Conservation (phyloP, 2,797 vertebrate genomes). For the Forpus xanthops region DNA sequence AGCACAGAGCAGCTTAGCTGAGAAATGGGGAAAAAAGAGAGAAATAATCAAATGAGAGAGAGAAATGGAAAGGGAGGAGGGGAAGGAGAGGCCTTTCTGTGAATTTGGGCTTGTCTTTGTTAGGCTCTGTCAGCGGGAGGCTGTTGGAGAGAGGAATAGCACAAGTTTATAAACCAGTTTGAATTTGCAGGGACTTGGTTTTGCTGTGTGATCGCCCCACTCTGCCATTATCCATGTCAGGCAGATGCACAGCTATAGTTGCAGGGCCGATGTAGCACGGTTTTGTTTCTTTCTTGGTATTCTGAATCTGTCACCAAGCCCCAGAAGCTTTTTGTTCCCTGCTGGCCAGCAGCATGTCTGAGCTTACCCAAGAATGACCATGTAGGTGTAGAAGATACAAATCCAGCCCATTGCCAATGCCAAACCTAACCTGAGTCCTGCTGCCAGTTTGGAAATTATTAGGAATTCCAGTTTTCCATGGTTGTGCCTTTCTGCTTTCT, state of each 20-base stretch:
- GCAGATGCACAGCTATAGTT: neutral
- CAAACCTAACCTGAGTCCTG: neutral
- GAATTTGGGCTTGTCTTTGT: slow-evolving; percentile 29
- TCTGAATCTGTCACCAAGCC: neutral
- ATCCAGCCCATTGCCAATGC: neutral
- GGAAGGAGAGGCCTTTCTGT: neutral
- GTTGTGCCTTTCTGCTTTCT: neutral
- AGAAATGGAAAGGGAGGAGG: neutral
- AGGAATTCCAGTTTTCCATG: neutral
- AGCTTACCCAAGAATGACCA: neutral
- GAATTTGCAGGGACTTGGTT: neutral
- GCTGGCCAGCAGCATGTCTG: fast-evolving
- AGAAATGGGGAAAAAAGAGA: neutral
- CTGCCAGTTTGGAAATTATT: neutral
- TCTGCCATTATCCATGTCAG: fast-evolving
- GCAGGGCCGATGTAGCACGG: neutral
- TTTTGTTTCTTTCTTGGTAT: neutral
- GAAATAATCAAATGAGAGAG: neutral
- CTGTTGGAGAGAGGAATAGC: neutral
- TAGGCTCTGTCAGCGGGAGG: neutral
- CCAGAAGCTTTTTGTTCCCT: neutral
- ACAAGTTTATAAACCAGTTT: neutral
- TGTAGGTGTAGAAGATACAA: neutral
- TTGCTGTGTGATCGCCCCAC: neutral
- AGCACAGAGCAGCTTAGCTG: slow-evolving; percentile 45